Conservation (phyloP, 2,113 vertebrate genomes). For the Ploceus nigricollis region DNA sequence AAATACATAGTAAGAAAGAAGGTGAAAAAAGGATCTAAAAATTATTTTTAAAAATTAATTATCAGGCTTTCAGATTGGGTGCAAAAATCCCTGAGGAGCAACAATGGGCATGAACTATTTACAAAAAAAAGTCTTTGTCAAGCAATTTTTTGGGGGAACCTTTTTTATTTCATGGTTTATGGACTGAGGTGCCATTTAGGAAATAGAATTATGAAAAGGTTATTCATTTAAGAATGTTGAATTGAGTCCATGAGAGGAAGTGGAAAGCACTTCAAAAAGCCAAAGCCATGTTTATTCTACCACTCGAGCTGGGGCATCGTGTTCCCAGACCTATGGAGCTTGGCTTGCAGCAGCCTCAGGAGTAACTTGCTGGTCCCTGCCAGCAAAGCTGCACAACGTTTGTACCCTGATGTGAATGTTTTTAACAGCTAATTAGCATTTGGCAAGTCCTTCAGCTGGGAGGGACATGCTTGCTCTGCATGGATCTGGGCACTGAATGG, state of each 20-base stretch:
- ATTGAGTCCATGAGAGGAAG: not conserved
- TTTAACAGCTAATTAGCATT: constrained; percentile 59
- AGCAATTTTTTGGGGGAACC: not conserved
- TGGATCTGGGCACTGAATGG: not conserved
- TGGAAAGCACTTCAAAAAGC: not conserved
- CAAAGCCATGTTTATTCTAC: not conserved
- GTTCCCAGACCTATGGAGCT: not conserved
- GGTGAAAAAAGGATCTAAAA: not conserved
- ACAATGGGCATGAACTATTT: not conserved
- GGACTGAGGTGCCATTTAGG: not conserved
- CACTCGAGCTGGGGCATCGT: not conserved
- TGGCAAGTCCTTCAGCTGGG: constrained; percentile 25
- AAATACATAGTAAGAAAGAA: not conserved
- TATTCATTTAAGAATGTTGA: not conserved
- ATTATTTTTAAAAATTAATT: not conserved
- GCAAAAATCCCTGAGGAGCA: not conserved
- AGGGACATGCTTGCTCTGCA: not conserved
- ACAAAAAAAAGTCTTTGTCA: not conserved
- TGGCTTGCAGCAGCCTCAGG: constrained; percentile 9
- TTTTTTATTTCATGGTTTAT: not conserved
- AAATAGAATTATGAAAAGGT: not conserved
- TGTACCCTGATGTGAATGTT: constrained; percentile 48
- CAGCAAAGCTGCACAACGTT: constrained; percentile 7
- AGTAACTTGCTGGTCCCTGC: not conserved
- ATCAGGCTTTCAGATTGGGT: not conserved